These are phyloP conservation scores for Calliphora vicina DNA, from an alignment of 1,140 invertebrate species.

Conservation along the genomic window DNA sequence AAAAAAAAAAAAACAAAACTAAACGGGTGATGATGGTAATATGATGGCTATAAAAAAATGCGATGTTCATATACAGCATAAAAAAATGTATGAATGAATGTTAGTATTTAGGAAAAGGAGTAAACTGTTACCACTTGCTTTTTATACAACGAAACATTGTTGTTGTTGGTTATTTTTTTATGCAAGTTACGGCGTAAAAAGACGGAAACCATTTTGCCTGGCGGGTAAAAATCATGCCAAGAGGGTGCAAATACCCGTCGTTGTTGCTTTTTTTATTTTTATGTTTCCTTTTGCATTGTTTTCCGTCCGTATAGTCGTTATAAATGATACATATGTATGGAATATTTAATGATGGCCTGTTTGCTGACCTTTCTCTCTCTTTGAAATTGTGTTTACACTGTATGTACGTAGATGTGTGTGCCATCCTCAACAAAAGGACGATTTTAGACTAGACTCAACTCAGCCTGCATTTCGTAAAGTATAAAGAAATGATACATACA, in stretches of 20 bases:
- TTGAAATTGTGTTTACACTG: neutral
- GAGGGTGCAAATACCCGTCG: neutral
- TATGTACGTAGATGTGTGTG: neutral
- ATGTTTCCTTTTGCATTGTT: neutral
- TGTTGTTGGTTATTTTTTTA: constrained; percentile 5
- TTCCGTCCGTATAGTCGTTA: neutral
- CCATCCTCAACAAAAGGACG: neutral
- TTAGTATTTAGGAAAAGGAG: neutral
- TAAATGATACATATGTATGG: constrained; percentile 21
- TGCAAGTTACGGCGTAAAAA: constrained; percentile 28
- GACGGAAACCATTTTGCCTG: constrained; percentile 34
- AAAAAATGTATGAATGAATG: too few relatives aligned
- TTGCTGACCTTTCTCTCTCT: constrained; percentile 21
- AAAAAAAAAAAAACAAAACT: neutral
- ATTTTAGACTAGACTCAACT: neutral
- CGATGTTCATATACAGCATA: constrained; percentile 25
- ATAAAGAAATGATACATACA: neutral
- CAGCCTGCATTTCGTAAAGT: neutral
- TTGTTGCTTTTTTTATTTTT: neutral
- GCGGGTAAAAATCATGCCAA: constrained; percentile 23
- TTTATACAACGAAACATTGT: neutral
- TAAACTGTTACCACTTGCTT: neutral
- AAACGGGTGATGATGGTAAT: neutral
- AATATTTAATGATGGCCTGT: constrained; percentile 21
- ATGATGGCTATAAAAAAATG: neutral